Percentiles rank a stretch among this genome's conserved stretches.
Conservation (phyloP, 2,888 invertebrate species). For the Pollenia amentaria region DNA sequence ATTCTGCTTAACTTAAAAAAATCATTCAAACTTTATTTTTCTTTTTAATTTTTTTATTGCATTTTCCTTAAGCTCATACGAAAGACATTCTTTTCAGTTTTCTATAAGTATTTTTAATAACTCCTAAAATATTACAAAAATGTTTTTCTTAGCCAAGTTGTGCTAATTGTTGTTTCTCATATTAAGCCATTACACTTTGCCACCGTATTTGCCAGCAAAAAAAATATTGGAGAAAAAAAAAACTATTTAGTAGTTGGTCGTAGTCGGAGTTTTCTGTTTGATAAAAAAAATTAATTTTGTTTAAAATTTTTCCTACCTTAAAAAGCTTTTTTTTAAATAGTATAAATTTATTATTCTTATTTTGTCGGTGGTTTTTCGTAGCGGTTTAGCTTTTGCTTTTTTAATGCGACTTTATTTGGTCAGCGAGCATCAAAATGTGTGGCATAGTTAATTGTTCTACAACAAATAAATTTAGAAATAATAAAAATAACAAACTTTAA, state of each 20-base stretch:
- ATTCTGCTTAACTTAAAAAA: no score
- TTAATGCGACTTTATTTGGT: slow-evolving; percentile 58
- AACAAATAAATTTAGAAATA: slow-evolving; percentile 33
- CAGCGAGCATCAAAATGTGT: slow-evolving; percentile 53
- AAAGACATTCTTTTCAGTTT: slow-evolving; percentile 47
- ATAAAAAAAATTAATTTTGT: slow-evolving; percentile 58
- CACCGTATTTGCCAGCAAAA: slow-evolving; percentile 13
- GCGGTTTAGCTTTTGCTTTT: slow-evolving; percentile 58
- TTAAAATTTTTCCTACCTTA: slow-evolving; percentile 60
- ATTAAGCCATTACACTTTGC: slow-evolving; percentile 73
- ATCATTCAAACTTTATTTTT: neutral
- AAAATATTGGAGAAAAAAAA: neutral
- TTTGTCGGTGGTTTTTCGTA: slow-evolving; percentile 44
- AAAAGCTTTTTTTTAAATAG: slow-evolving; percentile 63
- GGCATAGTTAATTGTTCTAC: slow-evolving; percentile 71
- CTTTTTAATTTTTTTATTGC: slow-evolving; percentile 10
- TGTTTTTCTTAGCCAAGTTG: slow-evolving; percentile 67
- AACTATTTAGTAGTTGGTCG: slow-evolving; percentile 36
- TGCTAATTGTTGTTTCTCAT: slow-evolving; percentile 71
- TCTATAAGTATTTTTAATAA: slow-evolving; percentile 59
- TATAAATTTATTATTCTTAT: slow-evolving; percentile 65
- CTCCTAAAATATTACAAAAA: slow-evolving; percentile 66
- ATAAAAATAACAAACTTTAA: slow-evolving; percentile 8
- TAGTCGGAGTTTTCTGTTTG: slow-evolving; percentile 67
- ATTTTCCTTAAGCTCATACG: slow-evolving; percentile 46